Percentiles rank a stretch among this genome's conserved stretches.
Evolutionary conservation across 2,888 invertebrate species (phyloP).

Genomic region (Neoaliturus tenellus): DNA sequence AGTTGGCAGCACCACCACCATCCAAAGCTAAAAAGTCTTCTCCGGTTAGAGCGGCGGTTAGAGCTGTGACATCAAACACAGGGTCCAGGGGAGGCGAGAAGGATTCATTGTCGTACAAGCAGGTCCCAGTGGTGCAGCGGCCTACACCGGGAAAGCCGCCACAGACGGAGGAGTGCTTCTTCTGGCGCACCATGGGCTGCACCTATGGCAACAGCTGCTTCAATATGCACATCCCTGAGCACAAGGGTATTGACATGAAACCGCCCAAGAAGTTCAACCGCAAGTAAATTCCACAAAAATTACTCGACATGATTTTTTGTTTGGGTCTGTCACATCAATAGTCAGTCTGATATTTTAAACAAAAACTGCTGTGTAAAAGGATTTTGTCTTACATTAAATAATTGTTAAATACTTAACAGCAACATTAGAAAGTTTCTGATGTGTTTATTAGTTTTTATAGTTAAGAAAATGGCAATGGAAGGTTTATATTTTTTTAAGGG

Average conservation of each 20-base stretch:
- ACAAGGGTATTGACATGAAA: constrained; percentile 14
- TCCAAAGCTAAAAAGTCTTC: not conserved
- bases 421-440: no score
- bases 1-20: not conserved
- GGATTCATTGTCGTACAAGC: not conserved
- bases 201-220: constrained; percentile 21
- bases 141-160: not conserved
- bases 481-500: no score
- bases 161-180: constrained; percentile 36
- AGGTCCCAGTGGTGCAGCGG: not conserved
- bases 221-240: not conserved
- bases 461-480: no score
- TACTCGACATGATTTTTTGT: no score
- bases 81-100: not conserved
- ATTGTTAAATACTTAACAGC: no score
- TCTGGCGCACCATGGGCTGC: constrained; percentile 25
- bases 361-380: no score
- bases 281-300: no score
- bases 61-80: not conserved
- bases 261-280: not conserved
- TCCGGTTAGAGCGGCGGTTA: not conserved
- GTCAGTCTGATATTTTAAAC: no score
- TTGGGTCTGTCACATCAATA: no score
- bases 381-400: no score
- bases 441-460: no score